Percentiles rank a stretch among this genome's conserved stretches.
These are phyloP conservation scores for Gasterosteus nipponicus DNA, from an alignment of 2,113 vertebrate genomes.

Conservation along the genomic window DNA sequence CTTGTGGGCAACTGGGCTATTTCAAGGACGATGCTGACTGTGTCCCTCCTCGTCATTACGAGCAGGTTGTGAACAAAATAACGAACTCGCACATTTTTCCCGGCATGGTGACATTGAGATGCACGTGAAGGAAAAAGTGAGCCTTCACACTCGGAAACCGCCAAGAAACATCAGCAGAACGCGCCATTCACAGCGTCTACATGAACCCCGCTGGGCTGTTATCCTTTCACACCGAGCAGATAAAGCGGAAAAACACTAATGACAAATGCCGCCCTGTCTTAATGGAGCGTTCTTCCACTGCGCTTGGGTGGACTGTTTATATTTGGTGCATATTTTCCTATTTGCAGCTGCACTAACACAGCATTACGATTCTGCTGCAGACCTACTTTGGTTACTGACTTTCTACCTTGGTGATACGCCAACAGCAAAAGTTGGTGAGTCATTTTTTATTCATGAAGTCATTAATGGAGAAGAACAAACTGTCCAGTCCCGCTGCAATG, in stretches of 20 bases:
- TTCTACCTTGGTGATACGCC: not conserved
- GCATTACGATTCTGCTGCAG: not conserved
- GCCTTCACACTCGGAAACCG: not conserved
- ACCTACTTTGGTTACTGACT: not conserved
- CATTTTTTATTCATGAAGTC: not conserved
- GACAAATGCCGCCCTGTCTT: not conserved
- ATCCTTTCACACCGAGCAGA: not conserved
- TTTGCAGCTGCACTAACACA: not conserved
- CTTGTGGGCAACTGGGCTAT: not conserved
- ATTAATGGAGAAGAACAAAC: not conserved
- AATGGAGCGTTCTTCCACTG: not conserved
- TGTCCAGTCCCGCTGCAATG: not conserved
- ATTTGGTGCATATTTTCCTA: not conserved
- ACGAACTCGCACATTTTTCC: not conserved
- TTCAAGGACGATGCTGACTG: not conserved
- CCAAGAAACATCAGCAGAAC: constrained; percentile 13
- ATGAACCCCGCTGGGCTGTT: constrained; percentile 1
- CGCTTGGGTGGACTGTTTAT: not conserved
- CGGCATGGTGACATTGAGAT: not conserved
- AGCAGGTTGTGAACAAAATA: not conserved
- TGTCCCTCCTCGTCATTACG: not conserved
- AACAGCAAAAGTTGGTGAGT: not conserved
- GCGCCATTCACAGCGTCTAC: not conserved
- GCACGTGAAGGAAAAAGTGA: constrained; percentile 1
- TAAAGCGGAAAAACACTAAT: not conserved